A percentile compares a stretch with the other conserved stretches of the same genome.
phyloP scores from a whole-genome alignment of 2,113 vertebrate genomes.

The Dipodomys merriami region DNA sequence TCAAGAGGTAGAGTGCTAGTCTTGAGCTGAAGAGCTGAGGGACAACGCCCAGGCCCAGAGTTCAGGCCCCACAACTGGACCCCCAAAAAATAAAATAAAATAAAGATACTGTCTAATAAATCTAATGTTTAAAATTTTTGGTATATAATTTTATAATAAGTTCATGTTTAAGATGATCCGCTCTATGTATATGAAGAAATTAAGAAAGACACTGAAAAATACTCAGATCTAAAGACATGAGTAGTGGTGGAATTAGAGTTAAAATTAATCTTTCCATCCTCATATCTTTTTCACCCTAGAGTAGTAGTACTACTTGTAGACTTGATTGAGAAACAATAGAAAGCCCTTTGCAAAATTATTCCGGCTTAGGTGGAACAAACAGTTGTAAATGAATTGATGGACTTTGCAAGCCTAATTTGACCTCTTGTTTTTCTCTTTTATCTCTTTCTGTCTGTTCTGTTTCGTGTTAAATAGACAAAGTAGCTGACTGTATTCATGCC shows the following conservation, averaged over 20 bases:
- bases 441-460: neutral
- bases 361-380: neutral
- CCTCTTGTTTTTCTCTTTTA: conserved; percentile 8
- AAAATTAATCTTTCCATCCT: neutral
- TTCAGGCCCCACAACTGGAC: too few species aligned
- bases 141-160: conserved; percentile 30
- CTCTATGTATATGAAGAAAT: conserved; percentile 6
- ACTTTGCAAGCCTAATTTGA: neutral
- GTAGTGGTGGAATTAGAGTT: neutral
- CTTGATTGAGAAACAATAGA: neutral
- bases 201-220: neutral
- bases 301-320: neutral
- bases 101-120: neutral
- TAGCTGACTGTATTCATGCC: neutral
- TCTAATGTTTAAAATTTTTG: conserved; percentile 32
- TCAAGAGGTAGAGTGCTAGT: too few species aligned
- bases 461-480: conserved; percentile 11
- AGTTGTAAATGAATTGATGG: neutral
- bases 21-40: too few species aligned
- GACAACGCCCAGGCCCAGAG: too few species aligned
- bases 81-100: too few species aligned
- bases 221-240: neutral
- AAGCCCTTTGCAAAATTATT: neutral
- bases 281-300: conserved; percentile 6
- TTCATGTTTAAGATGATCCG: conserved; percentile 38